Base-by-base conservation (phyloP, 2,888 invertebrate genomes). In the Xanthorhoe spadicearia region DNA sequence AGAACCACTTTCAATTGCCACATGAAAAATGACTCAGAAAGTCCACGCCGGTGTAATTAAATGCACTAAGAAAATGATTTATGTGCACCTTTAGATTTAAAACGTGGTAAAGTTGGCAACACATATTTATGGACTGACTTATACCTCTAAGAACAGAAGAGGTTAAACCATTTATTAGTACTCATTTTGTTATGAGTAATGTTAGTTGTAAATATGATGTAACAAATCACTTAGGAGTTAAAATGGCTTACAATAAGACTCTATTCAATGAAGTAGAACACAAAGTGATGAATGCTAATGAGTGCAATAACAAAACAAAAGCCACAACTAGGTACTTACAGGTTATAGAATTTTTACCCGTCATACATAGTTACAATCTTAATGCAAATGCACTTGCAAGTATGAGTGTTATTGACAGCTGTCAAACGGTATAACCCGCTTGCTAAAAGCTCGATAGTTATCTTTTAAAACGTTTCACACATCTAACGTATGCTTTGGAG, bases 11-110 rank as follows among this genome's bases (percentile, higher is more conserved):
- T 75, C 68, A 70, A 74, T 68, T 75, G 72, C 73, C 69, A 61
- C 58, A 73, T 77, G 77, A 80, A 77, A 77, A 79, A 78, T 80
- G 68, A 77, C 69, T 73, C 75, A 74, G 77, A 77, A 77, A 78
- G 72, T 61, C 61, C 63, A 64, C 60, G 69, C 71, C 67, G 66
- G 64, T 66, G 68, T 78, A 80, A 82, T 78, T 77, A 72, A 75
- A 76, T 56, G 66, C 75, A 66, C 72, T 73, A 76, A 70, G 74
- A 74, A 77, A 77, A 74, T 78, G 77, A 82, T 83, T 81, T 75
- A 81, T 74, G 76, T 68, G 73, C 74, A 72, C 75, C 74, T 71
- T 75, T 75, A 75, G 76, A 77, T 74, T 77, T 72, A 73, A 68
- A 77, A 77, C 69, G 72, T 70, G 64, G 72, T 70, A 69, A 72